A percentile compares a stretch with the other conserved stretches of the same genome.
These are phyloP conservation scores for Littorina saxatilis DNA, from an alignment of 1,140 invertebrate species.

Conservation along the genomic window DNA sequence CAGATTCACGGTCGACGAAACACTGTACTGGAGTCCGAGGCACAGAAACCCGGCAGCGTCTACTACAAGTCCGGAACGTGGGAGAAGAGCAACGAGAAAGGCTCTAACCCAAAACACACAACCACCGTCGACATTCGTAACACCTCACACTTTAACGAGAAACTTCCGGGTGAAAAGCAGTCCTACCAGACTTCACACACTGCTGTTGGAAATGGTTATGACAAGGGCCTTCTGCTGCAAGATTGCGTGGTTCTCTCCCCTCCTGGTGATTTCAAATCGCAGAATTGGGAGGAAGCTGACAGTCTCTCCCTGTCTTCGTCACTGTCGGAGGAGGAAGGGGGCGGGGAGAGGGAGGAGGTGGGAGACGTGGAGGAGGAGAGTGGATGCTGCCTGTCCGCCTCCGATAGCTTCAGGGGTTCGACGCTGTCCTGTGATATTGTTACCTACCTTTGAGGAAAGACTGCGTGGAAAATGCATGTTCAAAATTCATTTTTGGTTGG, in stretches of 20 bases:
- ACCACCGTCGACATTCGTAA: slow-evolving; percentile 9
- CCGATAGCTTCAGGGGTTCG: slow-evolving; percentile 1
- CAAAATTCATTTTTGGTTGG: not conserved
- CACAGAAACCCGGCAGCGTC: not conserved
- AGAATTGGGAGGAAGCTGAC: not conserved
- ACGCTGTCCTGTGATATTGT: slow-evolving; percentile 41
- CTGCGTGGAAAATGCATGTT: not conserved
- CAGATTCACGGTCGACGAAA: slow-evolving; percentile 5
- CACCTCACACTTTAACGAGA: not conserved
- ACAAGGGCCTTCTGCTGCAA: slow-evolving; percentile 32
- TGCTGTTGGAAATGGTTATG: no score
- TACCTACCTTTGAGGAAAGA: slow-evolving; percentile 41
- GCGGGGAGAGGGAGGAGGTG: not conserved
- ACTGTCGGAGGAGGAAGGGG: not conserved
- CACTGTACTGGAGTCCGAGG: not conserved
- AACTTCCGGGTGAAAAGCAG: no score
- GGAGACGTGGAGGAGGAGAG: not conserved
- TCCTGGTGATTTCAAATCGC: not conserved
- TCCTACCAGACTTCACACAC: not conserved
- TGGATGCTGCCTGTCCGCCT: slow-evolving; percentile 1
- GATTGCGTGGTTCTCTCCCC: not conserved
- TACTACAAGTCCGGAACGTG: slow-evolving; percentile 36
- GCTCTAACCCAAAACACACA: not conserved
- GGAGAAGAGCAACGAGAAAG: slow-evolving; percentile 39
- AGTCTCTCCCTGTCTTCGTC: slow-evolving; percentile 6